Evolutionary conservation across 2,888 invertebrate species (phyloP).

Genomic region (Rhamnusium bicolor): DNA sequence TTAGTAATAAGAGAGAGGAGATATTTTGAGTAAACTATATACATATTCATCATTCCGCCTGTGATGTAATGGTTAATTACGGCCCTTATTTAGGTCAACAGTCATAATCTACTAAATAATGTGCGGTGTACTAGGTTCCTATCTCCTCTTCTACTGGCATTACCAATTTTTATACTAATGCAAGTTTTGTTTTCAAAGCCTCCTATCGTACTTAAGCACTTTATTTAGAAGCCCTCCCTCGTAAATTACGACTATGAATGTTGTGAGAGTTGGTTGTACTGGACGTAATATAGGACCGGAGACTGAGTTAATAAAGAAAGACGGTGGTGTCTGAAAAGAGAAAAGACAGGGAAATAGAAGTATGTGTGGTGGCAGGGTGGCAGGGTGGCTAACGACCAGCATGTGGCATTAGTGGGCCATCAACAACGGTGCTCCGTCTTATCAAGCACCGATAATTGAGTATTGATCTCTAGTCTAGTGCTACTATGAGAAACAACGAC

Average conservation of each 20-base stretch:
- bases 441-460: conserved; percentile 71
- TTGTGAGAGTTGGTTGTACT: conserved; percentile 34
- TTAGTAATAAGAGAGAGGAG: no score
- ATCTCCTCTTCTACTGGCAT: no score
- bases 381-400: conserved; percentile 68
- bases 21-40: no score
- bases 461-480: conserved; percentile 70
- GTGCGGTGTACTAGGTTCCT: no score
- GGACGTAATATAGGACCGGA: conserved; percentile 36
- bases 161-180: conserved; percentile 2
- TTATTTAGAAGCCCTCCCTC: conserved; percentile 12
- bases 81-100: no score
- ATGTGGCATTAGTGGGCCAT: conserved; percentile 69
- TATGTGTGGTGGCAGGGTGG: conserved; percentile 57
- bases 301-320: conserved; percentile 57
- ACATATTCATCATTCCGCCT: no score
- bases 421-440: conserved; percentile 67
- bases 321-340: conserved; percentile 53
- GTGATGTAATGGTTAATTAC: no score
- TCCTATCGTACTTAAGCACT: conserved; percentile 16
- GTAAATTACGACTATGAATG: conserved; percentile 34
- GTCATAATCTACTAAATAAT: no score
- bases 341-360: conserved; percentile 53
- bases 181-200: conserved; percentile 1
- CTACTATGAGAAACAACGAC: conserved; percentile 57